These are phyloP conservation scores for Scophthalmus maximus DNA, from an alignment of 2,113 vertebrate genomes.

Conservation along the genomic window DNA sequence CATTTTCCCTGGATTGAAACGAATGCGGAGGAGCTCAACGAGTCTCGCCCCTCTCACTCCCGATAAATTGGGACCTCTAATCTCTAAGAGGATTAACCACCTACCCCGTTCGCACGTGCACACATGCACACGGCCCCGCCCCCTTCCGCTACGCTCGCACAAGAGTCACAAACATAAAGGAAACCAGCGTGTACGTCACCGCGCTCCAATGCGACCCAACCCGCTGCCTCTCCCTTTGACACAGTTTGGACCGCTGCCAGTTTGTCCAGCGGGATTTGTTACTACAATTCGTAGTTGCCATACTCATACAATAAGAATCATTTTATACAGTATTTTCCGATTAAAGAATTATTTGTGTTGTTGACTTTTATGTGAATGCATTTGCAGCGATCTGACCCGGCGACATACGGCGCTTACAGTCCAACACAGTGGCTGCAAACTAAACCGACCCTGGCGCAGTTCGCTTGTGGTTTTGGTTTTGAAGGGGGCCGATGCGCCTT, in stretches of 20 bases:
- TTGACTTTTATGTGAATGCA: background rate
- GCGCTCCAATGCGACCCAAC: slow-evolving; percentile 26
- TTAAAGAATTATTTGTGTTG: background rate
- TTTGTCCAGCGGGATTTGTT: background rate
- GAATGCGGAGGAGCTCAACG: slow-evolving; percentile 27
- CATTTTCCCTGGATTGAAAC: slow-evolving; percentile 10
- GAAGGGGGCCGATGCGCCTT: slow-evolving; percentile 65
- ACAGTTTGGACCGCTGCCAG: no score
- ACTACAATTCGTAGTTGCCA: background rate
- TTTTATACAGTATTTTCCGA: background rate
- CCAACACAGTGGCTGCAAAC: background rate
- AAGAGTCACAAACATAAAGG: slow-evolving; percentile 37
- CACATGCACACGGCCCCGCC: slow-evolving; percentile 49
- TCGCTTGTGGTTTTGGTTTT: slow-evolving; percentile 36
- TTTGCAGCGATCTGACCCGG: background rate
- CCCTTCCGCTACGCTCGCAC: slow-evolving; percentile 8
- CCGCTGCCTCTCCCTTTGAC: slow-evolving; percentile 29
- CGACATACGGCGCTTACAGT: background rate
- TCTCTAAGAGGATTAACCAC: slow-evolving; percentile 81
- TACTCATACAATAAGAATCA: no score
- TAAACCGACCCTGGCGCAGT: slow-evolving; percentile 20
- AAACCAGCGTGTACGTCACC: slow-evolving; percentile 34
- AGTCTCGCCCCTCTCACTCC: slow-evolving; percentile 63
- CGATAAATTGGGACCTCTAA: slow-evolving; percentile 79
- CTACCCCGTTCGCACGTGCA: slow-evolving; percentile 66